These are phyloP conservation scores for Mesitornis unicolor DNA, from an alignment of 2,113 vertebrate species.

Conservation along the genomic window DNA sequence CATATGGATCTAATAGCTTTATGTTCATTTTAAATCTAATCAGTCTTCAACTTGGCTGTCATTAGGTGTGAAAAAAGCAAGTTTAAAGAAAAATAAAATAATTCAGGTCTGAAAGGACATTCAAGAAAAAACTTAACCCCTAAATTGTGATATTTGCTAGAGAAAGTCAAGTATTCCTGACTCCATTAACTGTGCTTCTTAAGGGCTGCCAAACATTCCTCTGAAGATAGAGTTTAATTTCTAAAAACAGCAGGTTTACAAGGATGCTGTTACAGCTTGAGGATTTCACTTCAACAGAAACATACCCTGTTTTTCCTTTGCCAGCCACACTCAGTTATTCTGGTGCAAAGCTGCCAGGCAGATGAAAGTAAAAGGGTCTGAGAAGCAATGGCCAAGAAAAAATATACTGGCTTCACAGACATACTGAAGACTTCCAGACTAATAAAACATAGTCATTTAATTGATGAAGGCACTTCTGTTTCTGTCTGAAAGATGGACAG, in stretches of 20 bases:
- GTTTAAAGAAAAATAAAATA: conserved; percentile 25
- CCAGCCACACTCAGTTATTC: neutral
- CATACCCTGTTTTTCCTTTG: neutral
- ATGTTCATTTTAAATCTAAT: conserved; percentile 14
- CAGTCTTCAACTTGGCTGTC: neutral
- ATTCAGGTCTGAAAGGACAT: neutral
- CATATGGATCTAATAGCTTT: conserved; percentile 19
- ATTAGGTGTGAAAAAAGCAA: neutral
- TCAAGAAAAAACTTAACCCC: neutral
- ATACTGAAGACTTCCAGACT: neutral
- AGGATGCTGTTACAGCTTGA: neutral
- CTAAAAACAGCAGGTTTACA: neutral
- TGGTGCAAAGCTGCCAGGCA: neutral
- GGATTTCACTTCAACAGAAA: neutral
- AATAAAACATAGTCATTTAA: neutral
- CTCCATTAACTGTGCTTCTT: neutral
- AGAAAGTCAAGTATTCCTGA: neutral
- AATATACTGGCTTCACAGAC: neutral
- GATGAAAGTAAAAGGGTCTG: neutral
- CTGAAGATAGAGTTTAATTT: neutral
- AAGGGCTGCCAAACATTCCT: neutral
- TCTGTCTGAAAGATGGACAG: neutral
- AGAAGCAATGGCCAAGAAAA: neutral
- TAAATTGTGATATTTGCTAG: neutral
- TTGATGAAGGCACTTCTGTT: neutral